Evolutionary conservation across 2,113 vertebrate species (phyloP).

Genomic region (Sterna hirundo): DNA sequence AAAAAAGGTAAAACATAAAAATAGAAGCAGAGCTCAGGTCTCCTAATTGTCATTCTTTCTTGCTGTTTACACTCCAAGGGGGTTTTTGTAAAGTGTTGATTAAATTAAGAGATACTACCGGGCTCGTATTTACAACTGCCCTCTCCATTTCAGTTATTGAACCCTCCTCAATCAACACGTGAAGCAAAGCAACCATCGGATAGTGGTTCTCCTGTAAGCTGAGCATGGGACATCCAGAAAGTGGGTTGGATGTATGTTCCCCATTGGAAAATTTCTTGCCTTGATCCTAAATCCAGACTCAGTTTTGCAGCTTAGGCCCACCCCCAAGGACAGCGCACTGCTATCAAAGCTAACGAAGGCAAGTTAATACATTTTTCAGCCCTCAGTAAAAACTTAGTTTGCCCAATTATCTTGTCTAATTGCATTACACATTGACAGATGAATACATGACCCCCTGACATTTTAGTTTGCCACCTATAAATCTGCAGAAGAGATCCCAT

Average conservation of each 20-base stretch:
- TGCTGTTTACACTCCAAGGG: background rate
- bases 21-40: background rate
- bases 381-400: conserved; percentile 36
- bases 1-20: background rate
- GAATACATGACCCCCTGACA: conserved; percentile 59
- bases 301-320: background rate
- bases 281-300: background rate
- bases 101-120: background rate
- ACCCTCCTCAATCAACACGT: background rate
- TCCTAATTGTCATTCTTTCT: background rate
- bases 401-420: conserved; percentile 74
- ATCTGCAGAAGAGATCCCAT: background rate
- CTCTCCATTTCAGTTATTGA: background rate
- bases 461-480: conserved; percentile 55
- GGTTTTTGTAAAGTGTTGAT: background rate
- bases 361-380: conserved; percentile 59
- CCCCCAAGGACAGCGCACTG: background rate
- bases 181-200: background rate
- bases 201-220: background rate
- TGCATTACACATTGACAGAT: conserved; percentile 72
- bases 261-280: background rate
- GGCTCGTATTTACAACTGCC: background rate
- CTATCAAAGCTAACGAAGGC: conserved; percentile 7
- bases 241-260: background rate
- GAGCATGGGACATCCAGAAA: background rate